Evolutionary conservation across 2,797 vertebrate species (phyloP).

Genomic region (Podarcis siculus): DNA sequence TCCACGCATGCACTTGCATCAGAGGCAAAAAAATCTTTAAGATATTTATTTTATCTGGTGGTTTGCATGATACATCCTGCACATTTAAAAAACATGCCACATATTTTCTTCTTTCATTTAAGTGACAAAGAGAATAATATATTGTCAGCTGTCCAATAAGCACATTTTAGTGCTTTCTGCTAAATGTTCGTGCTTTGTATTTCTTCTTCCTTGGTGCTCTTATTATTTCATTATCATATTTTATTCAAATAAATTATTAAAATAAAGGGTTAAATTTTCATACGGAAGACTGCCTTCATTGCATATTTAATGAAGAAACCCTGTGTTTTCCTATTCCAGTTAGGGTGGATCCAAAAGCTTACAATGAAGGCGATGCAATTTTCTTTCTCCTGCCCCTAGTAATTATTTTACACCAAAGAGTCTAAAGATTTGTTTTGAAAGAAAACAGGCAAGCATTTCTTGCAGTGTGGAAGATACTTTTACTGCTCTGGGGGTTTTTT

Average conservation of each 20-base stretch:
- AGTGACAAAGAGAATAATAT: constrained; percentile 65
- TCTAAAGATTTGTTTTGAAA: background rate
- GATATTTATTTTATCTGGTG: constrained; percentile 37
- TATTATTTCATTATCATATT: constrained; percentile 55
- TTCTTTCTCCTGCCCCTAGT: background rate
- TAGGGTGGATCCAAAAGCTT: constrained; percentile 1
- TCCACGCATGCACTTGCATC: too few relatives aligned
- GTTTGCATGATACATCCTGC: background rate
- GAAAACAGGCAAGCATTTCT: background rate
- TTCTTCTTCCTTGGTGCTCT: constrained; percentile 55
- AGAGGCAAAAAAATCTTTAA: background rate
- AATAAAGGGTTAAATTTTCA: constrained; percentile 19
- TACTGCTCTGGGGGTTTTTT: background rate
- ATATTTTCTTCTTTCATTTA: constrained; percentile 60
- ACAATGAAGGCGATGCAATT: background rate
- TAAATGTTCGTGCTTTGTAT: constrained; percentile 40
- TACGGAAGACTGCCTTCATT: background rate
- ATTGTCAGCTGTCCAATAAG: constrained; percentile 63
- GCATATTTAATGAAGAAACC: constrained; percentile 21
- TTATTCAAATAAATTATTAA: constrained; percentile 39
- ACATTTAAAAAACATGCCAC: constrained; percentile 57
- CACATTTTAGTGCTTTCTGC: constrained; percentile 45
- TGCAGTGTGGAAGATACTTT: background rate
- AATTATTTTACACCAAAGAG: background rate
- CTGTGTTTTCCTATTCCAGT: background rate